phyloP scores from a whole-genome alignment of 2,888 invertebrate genomes.

The Hetaerina titia region DNA sequence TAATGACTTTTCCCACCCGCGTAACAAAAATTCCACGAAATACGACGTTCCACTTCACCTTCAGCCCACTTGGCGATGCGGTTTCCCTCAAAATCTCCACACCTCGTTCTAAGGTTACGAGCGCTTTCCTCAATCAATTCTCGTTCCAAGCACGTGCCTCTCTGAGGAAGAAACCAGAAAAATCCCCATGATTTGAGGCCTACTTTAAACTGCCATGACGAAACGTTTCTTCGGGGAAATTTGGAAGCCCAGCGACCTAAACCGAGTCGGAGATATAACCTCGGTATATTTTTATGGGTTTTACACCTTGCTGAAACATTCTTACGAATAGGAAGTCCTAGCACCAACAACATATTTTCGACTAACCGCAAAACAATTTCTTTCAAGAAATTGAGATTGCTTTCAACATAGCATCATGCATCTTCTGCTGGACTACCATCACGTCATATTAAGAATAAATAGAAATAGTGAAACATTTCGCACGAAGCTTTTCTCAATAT shows the following conservation, averaged over 20 bases:
- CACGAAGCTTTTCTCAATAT: too few species aligned
- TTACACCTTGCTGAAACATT: neutral
- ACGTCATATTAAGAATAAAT: too few species aligned
- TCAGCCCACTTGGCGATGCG: neutral
- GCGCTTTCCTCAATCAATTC: slow-evolving; percentile 5
- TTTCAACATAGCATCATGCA: too few species aligned
- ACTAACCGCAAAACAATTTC: neutral
- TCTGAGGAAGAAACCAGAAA: neutral
- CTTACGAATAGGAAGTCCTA: neutral
- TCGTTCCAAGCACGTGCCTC: neutral
- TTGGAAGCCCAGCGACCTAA: neutral
- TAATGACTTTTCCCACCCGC: neutral
- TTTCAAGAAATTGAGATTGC: neutral
- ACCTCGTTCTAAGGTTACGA: neutral
- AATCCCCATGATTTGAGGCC: neutral
- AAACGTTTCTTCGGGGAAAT: neutral
- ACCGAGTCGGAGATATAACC: neutral
- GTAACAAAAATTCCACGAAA: neutral
- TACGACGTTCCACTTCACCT: neutral
- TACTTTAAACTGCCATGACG: neutral
- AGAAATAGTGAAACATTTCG: too few species aligned
- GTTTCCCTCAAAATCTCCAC: slow-evolving; percentile 35
- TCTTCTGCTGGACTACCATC: too few species aligned
- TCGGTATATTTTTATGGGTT: neutral
- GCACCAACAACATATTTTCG: neutral